Evolutionary conservation across 2,113 vertebrate genomes (phyloP), one percentile per base, ranked within the genome.

Genomic region (Nansenia antarctica): DNA sequence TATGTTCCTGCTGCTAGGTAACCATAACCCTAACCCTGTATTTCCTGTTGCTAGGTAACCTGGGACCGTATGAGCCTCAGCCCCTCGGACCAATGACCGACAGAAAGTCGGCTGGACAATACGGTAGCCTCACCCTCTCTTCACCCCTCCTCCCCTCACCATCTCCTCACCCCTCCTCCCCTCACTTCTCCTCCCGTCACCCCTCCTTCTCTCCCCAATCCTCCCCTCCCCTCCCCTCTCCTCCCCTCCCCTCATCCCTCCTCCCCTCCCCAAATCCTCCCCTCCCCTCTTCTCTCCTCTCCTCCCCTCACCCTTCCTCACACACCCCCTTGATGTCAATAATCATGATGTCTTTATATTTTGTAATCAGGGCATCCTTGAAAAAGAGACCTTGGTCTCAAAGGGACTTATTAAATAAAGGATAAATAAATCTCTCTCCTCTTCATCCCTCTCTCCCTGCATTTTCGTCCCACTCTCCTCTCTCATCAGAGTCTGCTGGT

Each of bases 31-130:
- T n/a, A n/a, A n/a, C 1, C 20, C 20, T 39, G 3, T 20, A 29
- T 29, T 11, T 20, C 39, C 12, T 27, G 1, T 11, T 70, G 5
- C 20, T 9, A 90, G 89, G 27, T 27, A 79, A 79, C 66, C 80
- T 78, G 45, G 69, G 65, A 30, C 53, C 39, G 0, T 84, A 83
- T 53, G 76, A 80, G 39, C 11, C 77, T 0, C 81, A 87, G 66
- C 73, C 69, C 18, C 69, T 84, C 32, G 80, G 83, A 26, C 76
- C 81, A 42, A 71, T 74, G 62, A 62, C 85, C 66, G 81, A 83
- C 24, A 80, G 68, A 31, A 79, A 61, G 75, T 60, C 72, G 57
- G 68, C 62, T 54, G 61, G 52, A 57, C 60, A 70, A 63, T 49
- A 53, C 18, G 70, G 76, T 79, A 62, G 62, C 7, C 29, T 6